Percentiles rank a stretch among this genome's conserved stretches.
phyloP scores from a whole-genome alignment of 2,888 invertebrate species.

The Drosophila longiperda region DNA sequence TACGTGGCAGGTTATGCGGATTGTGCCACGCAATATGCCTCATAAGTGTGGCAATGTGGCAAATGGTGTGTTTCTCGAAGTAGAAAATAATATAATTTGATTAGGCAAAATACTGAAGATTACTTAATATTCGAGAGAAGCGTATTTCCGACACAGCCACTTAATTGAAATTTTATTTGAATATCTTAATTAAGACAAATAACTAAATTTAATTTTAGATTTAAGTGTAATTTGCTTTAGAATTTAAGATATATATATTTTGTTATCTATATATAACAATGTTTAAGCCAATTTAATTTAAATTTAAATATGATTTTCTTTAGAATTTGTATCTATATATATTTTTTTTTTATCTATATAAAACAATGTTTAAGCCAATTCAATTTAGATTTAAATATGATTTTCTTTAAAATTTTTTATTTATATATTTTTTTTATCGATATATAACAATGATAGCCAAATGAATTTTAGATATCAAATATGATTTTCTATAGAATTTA shows the following conservation, averaged over 20 bases:
- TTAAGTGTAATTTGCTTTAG: neutral
- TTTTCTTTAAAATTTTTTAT: no score
- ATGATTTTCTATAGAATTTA: no score
- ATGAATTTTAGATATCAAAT: neutral
- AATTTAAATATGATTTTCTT: no score
- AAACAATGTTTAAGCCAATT: no score
- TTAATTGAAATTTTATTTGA: neutral
- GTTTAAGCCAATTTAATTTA: no score
- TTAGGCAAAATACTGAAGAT: conserved; percentile 29
- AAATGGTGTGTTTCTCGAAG: conserved; percentile 8
- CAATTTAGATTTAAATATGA: no score
- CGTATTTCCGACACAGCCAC: neutral
- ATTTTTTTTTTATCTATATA: no score
- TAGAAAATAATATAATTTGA: conserved; percentile 30
- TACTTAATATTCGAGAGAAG: neutral
- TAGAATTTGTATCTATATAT: no score
- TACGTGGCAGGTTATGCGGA: conserved; percentile 54
- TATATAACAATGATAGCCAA: no score
- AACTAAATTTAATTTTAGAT: neutral
- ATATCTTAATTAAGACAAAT: neutral
- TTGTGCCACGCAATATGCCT: conserved; percentile 54
- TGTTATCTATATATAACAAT: no score
- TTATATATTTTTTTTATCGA: no score
- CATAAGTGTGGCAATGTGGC: conserved; percentile 66
- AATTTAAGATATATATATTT: no score